These are phyloP conservation scores for Drosophila equinoxialis DNA, from an alignment of 1,140 invertebrate genomes.

Conservation along the genomic window DNA sequence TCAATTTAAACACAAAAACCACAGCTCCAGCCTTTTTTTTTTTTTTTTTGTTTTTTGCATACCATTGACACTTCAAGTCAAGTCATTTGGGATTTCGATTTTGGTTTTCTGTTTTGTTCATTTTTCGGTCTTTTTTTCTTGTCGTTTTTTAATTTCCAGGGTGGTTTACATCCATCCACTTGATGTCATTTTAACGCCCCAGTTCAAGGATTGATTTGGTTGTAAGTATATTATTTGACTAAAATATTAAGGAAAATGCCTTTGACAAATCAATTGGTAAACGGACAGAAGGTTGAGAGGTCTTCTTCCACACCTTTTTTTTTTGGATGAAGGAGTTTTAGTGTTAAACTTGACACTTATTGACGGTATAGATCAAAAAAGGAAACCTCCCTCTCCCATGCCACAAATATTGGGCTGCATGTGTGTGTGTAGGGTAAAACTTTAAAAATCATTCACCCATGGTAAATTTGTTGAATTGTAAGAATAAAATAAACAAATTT, in stretches of 20 bases:
- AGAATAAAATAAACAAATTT: constrained; percentile 30
- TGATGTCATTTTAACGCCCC: constrained; percentile 69
- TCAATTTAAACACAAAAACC: neutral
- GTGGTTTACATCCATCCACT: constrained; percentile 57
- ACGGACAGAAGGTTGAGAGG: constrained; percentile 56
- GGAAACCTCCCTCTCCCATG: constrained; percentile 13
- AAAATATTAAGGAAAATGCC: constrained; percentile 69
- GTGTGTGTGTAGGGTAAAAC: constrained; percentile 28
- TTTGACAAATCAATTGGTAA: constrained; percentile 75
- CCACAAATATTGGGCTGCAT: no score
- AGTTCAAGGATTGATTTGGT: constrained; percentile 26
- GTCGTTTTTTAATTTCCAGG: constrained; percentile 30
- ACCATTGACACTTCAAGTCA: constrained; percentile 20
- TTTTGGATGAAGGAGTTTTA: constrained; percentile 40
- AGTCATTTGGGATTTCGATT: constrained; percentile 30
- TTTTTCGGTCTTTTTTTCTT: neutral
- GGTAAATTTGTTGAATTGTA: constrained; percentile 15
- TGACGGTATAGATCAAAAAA: constrained; percentile 65
- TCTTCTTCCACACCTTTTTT: constrained; percentile 33
- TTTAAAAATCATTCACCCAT: constrained; percentile 42
- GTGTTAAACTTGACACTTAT: constrained; percentile 50
- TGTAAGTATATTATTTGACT: constrained; percentile 56
- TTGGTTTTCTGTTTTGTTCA: constrained; percentile 10
- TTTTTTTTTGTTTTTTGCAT: neutral
- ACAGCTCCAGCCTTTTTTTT: neutral